Base-by-base conservation (phyloP, 1,140 invertebrate species). In the Ctenoplectra terminalis region DNA sequence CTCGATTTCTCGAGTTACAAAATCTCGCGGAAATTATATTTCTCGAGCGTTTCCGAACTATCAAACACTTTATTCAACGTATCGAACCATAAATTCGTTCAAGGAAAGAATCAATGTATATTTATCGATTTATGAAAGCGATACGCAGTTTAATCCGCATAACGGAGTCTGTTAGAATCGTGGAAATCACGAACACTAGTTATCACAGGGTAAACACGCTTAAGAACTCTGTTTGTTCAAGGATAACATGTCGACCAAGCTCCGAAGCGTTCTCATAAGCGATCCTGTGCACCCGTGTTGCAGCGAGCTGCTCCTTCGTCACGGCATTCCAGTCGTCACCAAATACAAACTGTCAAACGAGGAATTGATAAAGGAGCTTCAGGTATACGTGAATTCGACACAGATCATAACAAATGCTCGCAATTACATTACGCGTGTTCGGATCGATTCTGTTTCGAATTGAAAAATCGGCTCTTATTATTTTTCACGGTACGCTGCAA, bases 211-310 rank as follows among this genome's bases (percentile, higher is more conserved):
- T 74, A 66, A 86, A 80, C 54, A 77, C 6, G 20, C 1, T 70
- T 66, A 81, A 56, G 56, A 43, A 4, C 2, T 69, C 11, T 31
- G 9, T 81, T 66, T 84, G 43, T 87, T 88, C 66, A 85, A 88
- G 80, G 87, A 75, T 71, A 87, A 66, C 69, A 95, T 95, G 94
- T 87, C 94, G 11, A 81, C 94, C 63, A 86, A 86, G 34, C 79
- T 96, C 43, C 93, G 94, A 84, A 95, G 94, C 74, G 98, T 99
- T 58, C 93, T 99, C 37, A 97, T 99, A 81, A 97, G 97, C 84
- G 99, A 99, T 94, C 97, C 98, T 34, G 97, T 99, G 4, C 98
- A 99, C 90, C 93, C 95, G 17, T 95, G 96, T 85, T 99, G 98
- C 92, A 96, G 96, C 2, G 95, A 98, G 74, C 95, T 99, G 52